Percentiles rank a stretch among this genome's conserved stretches.
Evolutionary conservation across 2,888 invertebrate species (phyloP).

Genomic region (Eupelmus urozonus): DNA sequence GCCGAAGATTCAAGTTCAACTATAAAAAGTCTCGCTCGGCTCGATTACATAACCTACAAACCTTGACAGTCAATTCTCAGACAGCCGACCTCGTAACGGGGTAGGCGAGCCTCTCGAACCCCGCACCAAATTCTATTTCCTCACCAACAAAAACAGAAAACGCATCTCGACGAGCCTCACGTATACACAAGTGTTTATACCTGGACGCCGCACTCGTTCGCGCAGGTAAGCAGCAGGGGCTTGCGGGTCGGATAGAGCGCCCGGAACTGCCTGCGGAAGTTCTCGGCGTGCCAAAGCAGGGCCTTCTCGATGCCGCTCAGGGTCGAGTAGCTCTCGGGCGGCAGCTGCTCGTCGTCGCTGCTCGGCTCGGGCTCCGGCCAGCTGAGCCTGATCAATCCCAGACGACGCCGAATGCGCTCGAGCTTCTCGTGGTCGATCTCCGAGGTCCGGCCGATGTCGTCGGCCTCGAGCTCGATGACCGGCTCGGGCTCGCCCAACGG

Average conservation of each 20-base stretch:
- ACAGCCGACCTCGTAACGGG: too few species aligned
- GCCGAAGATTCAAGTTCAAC: too few species aligned
- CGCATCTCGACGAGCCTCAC: too few species aligned
- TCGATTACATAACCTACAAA: too few species aligned
- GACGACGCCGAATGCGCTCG: constrained; percentile 81
- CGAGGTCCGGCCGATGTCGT: not conserved
- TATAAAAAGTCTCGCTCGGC: too few species aligned
- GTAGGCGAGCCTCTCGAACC: too few species aligned
- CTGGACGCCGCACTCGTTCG: constrained; percentile 88
- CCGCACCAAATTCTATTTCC: too few species aligned
- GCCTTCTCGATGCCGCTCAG: constrained; percentile 85
- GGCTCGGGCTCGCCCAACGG: too few species aligned
- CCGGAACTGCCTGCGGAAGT: constrained; percentile 86
- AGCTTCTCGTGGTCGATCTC: constrained; percentile 69
- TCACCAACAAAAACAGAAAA: not conserved
- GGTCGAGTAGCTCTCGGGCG: constrained; percentile 80
- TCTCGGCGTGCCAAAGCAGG: constrained; percentile 86
- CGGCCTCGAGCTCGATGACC: constrained; percentile 1
- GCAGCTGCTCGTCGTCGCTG: constrained; percentile 79
- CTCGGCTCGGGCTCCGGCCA: constrained; percentile 78
- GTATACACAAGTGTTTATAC: constrained; percentile 79
- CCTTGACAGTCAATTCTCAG: too few species aligned
- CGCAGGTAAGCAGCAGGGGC: constrained; percentile 84
- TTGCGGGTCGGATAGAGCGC: constrained; percentile 81
- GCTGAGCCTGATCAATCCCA: constrained; percentile 82